These are phyloP conservation scores for Dinomys branickii DNA, from an alignment of 2,113 vertebrate genomes.

Conservation along the genomic window DNA sequence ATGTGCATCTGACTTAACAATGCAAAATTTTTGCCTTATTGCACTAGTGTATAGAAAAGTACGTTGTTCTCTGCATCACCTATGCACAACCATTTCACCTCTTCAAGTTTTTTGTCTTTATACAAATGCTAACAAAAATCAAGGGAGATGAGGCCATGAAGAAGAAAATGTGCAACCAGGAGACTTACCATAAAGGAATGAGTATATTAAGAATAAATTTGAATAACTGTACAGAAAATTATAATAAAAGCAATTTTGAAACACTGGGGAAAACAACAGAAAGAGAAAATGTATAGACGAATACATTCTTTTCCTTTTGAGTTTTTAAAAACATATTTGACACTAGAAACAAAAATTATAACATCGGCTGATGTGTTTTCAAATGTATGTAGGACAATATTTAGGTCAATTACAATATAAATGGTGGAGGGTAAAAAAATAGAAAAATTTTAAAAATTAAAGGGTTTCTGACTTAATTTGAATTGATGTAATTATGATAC, in stretches of 20 bases:
- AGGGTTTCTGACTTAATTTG: not conserved
- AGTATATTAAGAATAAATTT: not conserved
- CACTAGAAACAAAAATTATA: not conserved
- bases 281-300: not conserved
- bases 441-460: not conserved
- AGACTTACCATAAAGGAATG: not conserved
- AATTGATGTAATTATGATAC: not conserved
- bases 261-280: not conserved
- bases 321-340: not conserved
- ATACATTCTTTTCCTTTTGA: not conserved
- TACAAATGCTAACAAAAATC: not conserved
- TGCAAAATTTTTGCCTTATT: not conserved
- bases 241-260: not conserved
- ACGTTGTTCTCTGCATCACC: not conserved
- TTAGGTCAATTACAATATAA: not conserved
- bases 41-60: not conserved
- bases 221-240: not conserved
- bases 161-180: not conserved
- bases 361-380: not conserved
- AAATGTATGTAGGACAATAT: not conserved
- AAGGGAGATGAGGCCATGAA: not conserved
- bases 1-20: not conserved
- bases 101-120: not conserved
- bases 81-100: not conserved
- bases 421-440: not conserved